Base-by-base conservation (phyloP, 2,888 invertebrate species). In the Plemyria rubiginata region DNA sequence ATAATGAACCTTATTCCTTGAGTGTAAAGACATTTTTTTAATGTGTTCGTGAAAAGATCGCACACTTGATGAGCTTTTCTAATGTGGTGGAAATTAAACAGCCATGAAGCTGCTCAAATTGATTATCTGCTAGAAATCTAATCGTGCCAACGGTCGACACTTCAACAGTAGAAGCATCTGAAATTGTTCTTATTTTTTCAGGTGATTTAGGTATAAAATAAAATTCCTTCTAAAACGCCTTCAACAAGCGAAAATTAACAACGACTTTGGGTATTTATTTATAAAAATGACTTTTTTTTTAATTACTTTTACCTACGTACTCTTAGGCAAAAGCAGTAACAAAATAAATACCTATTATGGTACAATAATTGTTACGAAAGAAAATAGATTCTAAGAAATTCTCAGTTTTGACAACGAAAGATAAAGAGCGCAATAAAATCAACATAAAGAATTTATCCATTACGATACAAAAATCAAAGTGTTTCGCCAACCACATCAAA, bases 401-500 rank as follows among this genome's bases (percentile, higher is more conserved):
- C 51, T 57, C 43, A 66, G 54, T 64, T 73, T 73, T 71, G 68
- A 71, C 70, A 73, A 70, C 60, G 51, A 60, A 57, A 76, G 54
- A 66, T 65, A 51, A 65, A 71, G 61, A 48, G 16, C 32, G 38
- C 58, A 46, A 62, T 71, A 73, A 78, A 75, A 68, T 57, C 48
- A 54, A n/a, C 50, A 54, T 70, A 69, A 71, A 74, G 65, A 68
- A 54, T 54, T 65, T 60, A 66, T 52, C 65, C 60, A 68, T 58
- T 63, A 51, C 56, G 65, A 73, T 69, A 70, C 59, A 69, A 72
- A 61, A 73, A 72, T 71, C 62, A 61, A 59, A 68, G 59, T 72
- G 72, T 73, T 75, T 62, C 60, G 73, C 72, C 66, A 74, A 73
- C 76, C 77, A 75, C 81, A 81, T 77, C 72, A 77, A 77, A 76